Evolutionary conservation across 2,113 vertebrate species (phyloP).

Genomic region (Macroglossus sobrinus): DNA sequence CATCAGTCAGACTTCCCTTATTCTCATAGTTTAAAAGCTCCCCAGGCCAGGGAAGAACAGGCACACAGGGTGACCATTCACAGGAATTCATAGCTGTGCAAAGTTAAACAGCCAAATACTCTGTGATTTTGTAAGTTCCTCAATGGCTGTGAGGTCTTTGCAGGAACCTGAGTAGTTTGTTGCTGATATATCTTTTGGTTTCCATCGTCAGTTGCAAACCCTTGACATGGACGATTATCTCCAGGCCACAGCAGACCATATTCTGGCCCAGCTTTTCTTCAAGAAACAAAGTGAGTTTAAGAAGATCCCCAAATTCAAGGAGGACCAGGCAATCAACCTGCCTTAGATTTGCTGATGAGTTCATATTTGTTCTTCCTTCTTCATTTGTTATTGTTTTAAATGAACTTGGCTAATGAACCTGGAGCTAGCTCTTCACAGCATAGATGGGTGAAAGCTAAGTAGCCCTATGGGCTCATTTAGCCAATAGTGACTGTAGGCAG

Average conservation of each 20-base stretch:
- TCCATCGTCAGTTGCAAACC: conserved; percentile 74
- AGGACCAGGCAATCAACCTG: conserved; percentile 67
- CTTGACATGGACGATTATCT: conserved; percentile 80
- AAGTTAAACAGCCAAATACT: neutral
- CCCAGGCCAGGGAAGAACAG: neutral
- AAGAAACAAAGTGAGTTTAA: conserved; percentile 81
- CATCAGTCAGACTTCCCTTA: neutral
- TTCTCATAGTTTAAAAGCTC: neutral
- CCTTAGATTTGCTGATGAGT: conserved; percentile 3
- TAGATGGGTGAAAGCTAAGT: neutral
- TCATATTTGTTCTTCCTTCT: neutral
- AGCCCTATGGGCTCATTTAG: neutral
- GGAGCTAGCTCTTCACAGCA: neutral
- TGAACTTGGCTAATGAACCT: neutral
- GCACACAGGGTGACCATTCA: too few relatives aligned
- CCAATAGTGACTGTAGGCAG: neutral
- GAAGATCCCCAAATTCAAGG: conserved; percentile 72
- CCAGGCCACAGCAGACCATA: conserved; percentile 74
- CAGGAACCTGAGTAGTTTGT: neutral
- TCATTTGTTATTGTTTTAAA: neutral
- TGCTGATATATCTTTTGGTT: neutral
- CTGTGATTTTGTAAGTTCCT: neutral
- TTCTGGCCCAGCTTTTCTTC: conserved; percentile 81
- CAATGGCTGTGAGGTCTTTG: neutral
- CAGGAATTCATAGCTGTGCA: neutral